Percentiles rank a stretch among this genome's conserved stretches.
These are phyloP conservation scores for Conus canariensis DNA, from an alignment of 2,888 invertebrate genomes.

Conservation along the genomic window DNA sequence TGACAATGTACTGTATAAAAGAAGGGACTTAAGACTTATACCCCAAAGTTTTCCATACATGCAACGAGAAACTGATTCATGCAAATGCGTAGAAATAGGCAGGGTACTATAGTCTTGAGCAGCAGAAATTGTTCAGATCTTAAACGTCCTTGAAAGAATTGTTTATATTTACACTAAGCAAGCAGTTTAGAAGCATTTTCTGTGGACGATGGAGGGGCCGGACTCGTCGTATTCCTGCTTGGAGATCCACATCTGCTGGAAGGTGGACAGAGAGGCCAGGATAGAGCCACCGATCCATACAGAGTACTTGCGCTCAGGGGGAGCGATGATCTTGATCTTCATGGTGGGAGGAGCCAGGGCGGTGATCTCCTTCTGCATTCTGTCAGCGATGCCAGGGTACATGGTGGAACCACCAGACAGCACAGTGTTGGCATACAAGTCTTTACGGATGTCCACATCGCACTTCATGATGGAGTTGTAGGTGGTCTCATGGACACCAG, in stretches of 20 bases:
- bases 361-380: slow-evolving; percentile 98
- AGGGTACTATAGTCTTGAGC: slow-evolving; percentile 19
- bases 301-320: slow-evolving; percentile 97
- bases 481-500: slow-evolving; percentile 77
- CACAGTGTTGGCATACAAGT: slow-evolving; percentile 82
- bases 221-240: slow-evolving; percentile 91
- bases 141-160: neutral
- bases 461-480: slow-evolving; percentile 78
- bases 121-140: slow-evolving; percentile 31
- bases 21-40: neutral
- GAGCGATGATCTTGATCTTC: slow-evolving; percentile 89
- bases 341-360: slow-evolving; percentile 86
- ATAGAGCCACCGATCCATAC: slow-evolving; percentile 75
- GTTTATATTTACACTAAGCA: slow-evolving; percentile 3
- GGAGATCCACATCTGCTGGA: slow-evolving; percentile 79
- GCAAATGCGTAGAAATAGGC: slow-evolving; percentile 29
- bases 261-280: slow-evolving; percentile 83
- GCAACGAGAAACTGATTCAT: neutral
- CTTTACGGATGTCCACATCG: slow-evolving; percentile 77
- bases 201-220: slow-evolving; percentile 96
- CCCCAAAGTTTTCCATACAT: slow-evolving; percentile 12
- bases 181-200: slow-evolving; percentile 90
- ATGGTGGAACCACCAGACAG: slow-evolving; percentile 96
- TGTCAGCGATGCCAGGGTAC: slow-evolving; percentile 97
- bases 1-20: neutral